These are phyloP conservation scores for Calycopis cecrops DNA, from an alignment of 1,140 invertebrate genomes.

Conservation along the genomic window DNA sequence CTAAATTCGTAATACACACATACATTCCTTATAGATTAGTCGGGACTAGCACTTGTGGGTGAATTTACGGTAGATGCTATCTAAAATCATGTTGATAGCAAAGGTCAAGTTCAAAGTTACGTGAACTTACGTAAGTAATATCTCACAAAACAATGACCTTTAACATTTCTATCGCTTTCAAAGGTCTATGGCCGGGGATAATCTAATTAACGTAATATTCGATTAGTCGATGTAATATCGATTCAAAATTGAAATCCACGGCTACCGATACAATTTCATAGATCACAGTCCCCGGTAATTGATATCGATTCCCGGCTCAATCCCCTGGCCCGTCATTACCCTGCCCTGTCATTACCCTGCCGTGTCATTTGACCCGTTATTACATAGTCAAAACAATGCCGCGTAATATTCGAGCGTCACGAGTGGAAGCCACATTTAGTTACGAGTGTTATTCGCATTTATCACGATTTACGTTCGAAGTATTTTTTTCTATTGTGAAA, in stretches of 20 bases:
- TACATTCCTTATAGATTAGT: too few relatives aligned
- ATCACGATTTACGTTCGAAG: conserved; percentile 37
- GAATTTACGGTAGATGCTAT: too few relatives aligned
- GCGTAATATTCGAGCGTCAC: conserved; percentile 24
- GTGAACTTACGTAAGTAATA: too few relatives aligned
- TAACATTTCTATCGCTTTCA: neutral
- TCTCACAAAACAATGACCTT: conserved; percentile 13
- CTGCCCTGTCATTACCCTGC: conserved; percentile 52
- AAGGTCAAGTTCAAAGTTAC: too few relatives aligned
- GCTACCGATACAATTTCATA: conserved; percentile 42
- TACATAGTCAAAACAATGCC: conserved; percentile 36
- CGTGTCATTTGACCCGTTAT: conserved; percentile 59
- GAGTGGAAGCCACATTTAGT: conserved; percentile 20
- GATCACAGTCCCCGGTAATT: conserved; percentile 36
- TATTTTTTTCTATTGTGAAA: neutral
- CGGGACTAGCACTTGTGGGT: too few relatives aligned
- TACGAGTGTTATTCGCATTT: conserved; percentile 20
- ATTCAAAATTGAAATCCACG: conserved; percentile 36
- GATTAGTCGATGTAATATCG: conserved; percentile 20
- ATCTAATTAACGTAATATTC: conserved; percentile 13
- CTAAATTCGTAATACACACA: too few relatives aligned
- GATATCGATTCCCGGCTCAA: conserved; percentile 47
- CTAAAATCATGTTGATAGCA: too few relatives aligned
- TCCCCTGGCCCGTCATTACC: conserved; percentile 26
- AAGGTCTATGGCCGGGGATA: conserved; percentile 18